Evolutionary conservation across 2,113 vertebrate genomes (phyloP), one percentile per base, ranked within the genome.

Genomic region (Takifugu bimaculatus): DNA sequence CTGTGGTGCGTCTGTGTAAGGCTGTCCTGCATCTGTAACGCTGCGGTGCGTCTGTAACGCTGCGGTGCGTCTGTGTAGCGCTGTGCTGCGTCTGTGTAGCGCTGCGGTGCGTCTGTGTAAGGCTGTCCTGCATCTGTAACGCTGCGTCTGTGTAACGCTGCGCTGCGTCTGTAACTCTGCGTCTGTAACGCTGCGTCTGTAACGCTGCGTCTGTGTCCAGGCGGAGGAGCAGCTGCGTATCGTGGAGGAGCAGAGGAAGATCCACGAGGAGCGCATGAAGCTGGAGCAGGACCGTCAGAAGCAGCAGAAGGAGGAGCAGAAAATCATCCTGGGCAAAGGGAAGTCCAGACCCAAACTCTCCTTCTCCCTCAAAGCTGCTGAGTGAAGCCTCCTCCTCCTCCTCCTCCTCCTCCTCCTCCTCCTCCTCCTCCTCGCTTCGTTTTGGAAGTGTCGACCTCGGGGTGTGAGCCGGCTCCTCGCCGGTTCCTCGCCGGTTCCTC

Each of bases 201-300:
- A 13, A 6, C 42, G 5, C 25, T 49, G 4, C 29, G 4, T 54
- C n/a, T 45, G 6, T 14, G 6, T 2, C 2, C 75, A 99, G 97
- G 96, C 97, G 76, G 97, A 99, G 91, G 97, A 99, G 84, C 97
- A 99, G 91, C 93, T 99, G 90, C 95, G 95, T 90, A 99, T 98
- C 91, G 97, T 98, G 88, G 97, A 99, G 91, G 95, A 99, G 88
- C 97, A 99, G 93, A 96, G 96, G 90, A 98, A 98, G 94, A 98
- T 98, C 91, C 96, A 98, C 74, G 96, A 97, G 91, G 97, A 98
- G 88, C 94, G 97, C 86, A 95, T 98, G 95, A 99, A 98, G 94
- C 92, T 99, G 92, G 95, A 99, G 78, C 96, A 99, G 92, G 97
- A 99, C 88, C 94, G 96, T 75, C 96, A 99, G 80, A 92, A 87